phyloP scores from a whole-genome alignment of 2,888 invertebrate species.

The Vanessa cardui region DNA sequence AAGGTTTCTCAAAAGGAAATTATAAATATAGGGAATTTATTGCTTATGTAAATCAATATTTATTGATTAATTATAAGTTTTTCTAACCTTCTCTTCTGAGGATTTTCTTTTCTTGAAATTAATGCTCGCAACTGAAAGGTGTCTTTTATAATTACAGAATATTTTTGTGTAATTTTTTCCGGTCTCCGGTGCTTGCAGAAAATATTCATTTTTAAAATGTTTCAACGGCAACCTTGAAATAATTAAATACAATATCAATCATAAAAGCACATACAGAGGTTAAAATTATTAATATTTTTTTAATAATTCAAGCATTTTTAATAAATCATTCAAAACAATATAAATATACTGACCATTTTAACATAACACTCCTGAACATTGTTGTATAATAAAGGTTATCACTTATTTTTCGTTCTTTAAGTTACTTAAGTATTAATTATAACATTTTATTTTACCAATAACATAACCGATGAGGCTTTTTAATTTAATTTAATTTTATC shows the following conservation, averaged over 20 bases:
- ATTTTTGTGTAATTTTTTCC: conserved; percentile 40
- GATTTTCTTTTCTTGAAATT: conserved; percentile 84
- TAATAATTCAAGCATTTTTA: too few relatives aligned
- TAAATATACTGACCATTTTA: conserved; percentile 57
- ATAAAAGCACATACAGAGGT: neutral
- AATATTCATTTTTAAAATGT: conserved; percentile 52
- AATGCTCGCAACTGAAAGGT: conserved; percentile 59
- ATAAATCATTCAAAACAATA: neutral
- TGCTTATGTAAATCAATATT: neutral
- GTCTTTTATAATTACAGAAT: conserved; percentile 42
- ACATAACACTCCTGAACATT: conserved; percentile 65
- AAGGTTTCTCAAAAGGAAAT: neutral
- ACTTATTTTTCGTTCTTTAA: neutral
- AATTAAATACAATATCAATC: neutral
- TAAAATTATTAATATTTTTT: neutral
- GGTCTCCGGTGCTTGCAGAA: conserved; percentile 43
- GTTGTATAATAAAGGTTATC: conserved; percentile 11
- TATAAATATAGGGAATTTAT: neutral
- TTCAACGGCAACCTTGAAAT: conserved; percentile 59
- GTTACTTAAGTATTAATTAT: neutral
- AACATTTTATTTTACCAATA: too few relatives aligned
- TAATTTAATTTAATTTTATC: conserved; percentile 29
- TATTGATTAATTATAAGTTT: neutral
- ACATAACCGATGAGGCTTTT: too few relatives aligned
- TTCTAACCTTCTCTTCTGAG: conserved; percentile 83